Percentiles rank a stretch among this genome's conserved stretches.
Evolutionary conservation across 2,888 invertebrate species (phyloP).

Genomic region (Leptothorax acervorum): DNA sequence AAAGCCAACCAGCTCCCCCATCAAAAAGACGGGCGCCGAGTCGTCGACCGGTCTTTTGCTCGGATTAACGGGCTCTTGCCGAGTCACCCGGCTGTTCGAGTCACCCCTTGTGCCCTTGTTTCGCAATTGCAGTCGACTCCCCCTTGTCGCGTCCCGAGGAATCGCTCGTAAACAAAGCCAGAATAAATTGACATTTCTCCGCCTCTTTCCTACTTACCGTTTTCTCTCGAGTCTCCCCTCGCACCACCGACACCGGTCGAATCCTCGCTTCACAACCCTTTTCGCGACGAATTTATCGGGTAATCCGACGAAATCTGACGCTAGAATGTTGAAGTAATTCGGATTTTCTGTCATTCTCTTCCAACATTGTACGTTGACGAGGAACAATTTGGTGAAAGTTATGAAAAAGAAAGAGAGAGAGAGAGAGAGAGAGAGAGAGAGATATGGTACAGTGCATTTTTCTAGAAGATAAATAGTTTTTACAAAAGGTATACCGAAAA

Average conservation of each 20-base stretch:
- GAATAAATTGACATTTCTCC: constrained; percentile 77
- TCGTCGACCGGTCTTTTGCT: constrained; percentile 73
- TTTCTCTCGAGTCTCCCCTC: constrained; percentile 17
- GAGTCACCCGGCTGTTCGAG: constrained; percentile 17
- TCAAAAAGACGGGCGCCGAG: constrained; percentile 72
- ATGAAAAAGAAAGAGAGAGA: not conserved
- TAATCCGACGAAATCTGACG: constrained; percentile 59
- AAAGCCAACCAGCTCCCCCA: constrained; percentile 59
- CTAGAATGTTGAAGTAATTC: constrained; percentile 49
- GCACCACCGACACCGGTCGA: constrained; percentile 36
- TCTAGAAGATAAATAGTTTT: not conserved
- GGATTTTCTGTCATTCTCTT: constrained; percentile 36
- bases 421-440: not conserved
- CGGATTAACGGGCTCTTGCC: constrained; percentile 73
- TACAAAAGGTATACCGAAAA: not conserved
- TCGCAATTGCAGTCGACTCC: constrained; percentile 40
- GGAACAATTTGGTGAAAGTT: constrained; percentile 11
- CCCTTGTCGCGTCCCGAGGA: constrained; percentile 60
- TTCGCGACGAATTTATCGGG: constrained; percentile 38
- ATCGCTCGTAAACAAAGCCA: constrained; percentile 79
- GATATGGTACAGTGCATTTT: not conserved
- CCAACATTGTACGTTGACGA: not conserved
- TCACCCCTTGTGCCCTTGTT: constrained; percentile 36
- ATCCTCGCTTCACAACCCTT: constrained; percentile 42
- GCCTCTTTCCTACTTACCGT: constrained; percentile 61